Conservation (phyloP, 1,140 invertebrate species). For the Philaenus spumarius region DNA sequence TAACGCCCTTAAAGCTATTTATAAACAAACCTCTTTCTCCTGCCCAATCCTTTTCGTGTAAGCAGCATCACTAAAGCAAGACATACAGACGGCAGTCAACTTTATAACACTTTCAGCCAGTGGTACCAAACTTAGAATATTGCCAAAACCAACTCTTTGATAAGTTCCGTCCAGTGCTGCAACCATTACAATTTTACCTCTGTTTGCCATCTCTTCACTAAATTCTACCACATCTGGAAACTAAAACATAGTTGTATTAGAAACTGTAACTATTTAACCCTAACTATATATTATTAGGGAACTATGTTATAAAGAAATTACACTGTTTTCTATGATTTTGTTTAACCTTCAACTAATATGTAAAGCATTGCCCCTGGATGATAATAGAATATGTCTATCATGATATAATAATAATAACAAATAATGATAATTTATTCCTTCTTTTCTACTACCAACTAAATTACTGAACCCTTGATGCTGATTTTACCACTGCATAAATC, state of each 20-base stretch:
- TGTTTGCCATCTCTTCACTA: constrained; percentile 50
- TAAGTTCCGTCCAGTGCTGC: constrained; percentile 58
- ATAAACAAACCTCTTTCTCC: constrained; percentile 43
- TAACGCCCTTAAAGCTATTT: background rate
- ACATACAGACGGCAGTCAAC: constrained; percentile 54
- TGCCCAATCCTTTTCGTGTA: constrained; percentile 50
- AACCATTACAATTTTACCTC: constrained; percentile 55
- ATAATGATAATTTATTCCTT: no score
- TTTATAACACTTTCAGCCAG: constrained; percentile 57
- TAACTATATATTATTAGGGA: no score
- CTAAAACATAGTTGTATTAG: constrained; percentile 21
- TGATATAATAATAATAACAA: no score
- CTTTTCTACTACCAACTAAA: no score
- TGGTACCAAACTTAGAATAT: constrained; percentile 53
- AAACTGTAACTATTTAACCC: no score
- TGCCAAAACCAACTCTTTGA: constrained; percentile 51
- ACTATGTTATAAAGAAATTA: no score
- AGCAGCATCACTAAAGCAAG: constrained; percentile 50
- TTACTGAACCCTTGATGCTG: no score
- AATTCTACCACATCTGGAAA: constrained; percentile 50
- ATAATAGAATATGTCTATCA: no score
- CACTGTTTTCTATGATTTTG: no score
- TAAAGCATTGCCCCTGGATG: no score
- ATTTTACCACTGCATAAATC: no score
- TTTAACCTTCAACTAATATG: no score